phyloP scores from a whole-genome alignment of 1,140 invertebrate genomes.

The Carposina sasakii region DNA sequence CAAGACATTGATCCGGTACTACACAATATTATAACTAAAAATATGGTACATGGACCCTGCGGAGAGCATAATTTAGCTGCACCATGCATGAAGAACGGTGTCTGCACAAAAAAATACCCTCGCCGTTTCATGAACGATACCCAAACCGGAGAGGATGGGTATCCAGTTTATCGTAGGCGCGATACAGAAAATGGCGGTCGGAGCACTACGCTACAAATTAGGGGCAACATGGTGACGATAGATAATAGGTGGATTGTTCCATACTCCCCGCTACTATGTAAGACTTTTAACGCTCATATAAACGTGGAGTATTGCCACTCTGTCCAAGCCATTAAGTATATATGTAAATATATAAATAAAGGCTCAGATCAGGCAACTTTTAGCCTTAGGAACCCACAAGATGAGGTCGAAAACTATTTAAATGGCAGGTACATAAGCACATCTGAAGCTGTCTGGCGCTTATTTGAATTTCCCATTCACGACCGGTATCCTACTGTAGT shows the following conservation, averaged over 20 bases:
- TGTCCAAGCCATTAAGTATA: slow-evolving; percentile 69
- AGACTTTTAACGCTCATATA: slow-evolving; percentile 66
- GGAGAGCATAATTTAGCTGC: slow-evolving; percentile 37
- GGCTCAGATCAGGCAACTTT: slow-evolving; percentile 53
- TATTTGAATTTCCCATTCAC: slow-evolving; percentile 58
- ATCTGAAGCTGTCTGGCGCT: slow-evolving; percentile 62
- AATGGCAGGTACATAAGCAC: slow-evolving; percentile 54
- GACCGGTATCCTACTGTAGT: slow-evolving; percentile 55
- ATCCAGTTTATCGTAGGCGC: slow-evolving; percentile 30
- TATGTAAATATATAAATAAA: slow-evolving; percentile 56
- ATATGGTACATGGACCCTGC: slow-evolving; percentile 72
- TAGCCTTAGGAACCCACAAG: slow-evolving; percentile 18
- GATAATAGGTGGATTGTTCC: slow-evolving; percentile 64
- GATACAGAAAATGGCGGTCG: slow-evolving; percentile 38
- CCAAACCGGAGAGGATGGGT: slow-evolving; percentile 38
- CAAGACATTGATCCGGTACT: slow-evolving; percentile 44
- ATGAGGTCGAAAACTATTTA: slow-evolving; percentile 35
- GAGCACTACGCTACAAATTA: slow-evolving; percentile 33
- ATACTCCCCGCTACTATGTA: slow-evolving; percentile 25
- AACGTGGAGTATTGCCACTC: slow-evolving; percentile 70
- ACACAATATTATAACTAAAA: slow-evolving; percentile 46
- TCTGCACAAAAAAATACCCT: slow-evolving; percentile 22
- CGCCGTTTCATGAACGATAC: slow-evolving; percentile 14
- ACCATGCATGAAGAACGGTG: slow-evolving; percentile 27
- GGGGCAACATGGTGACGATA: slow-evolving; percentile 28